Percentiles rank a stretch among this genome's conserved stretches.
These are phyloP conservation scores for Leptocoma aspasia DNA, from an alignment of 2,113 vertebrate species.

Conservation along the genomic window DNA sequence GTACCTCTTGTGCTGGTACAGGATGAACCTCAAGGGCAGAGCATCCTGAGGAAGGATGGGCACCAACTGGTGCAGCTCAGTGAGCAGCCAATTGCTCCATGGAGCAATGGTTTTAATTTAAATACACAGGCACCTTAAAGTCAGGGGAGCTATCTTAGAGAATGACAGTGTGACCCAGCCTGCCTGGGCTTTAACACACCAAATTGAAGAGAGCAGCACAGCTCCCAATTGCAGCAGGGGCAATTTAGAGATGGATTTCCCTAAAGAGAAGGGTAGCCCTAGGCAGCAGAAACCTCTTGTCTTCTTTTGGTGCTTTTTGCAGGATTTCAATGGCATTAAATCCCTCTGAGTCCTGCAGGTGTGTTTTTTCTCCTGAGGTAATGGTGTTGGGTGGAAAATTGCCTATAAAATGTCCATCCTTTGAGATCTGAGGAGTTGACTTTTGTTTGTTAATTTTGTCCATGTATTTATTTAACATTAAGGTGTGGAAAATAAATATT, in stretches of 20 bases:
- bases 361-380: not conserved
- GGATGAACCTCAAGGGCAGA: not conserved
- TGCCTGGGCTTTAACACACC: not conserved
- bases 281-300: not conserved
- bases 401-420: not conserved
- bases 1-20: not conserved
- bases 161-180: not conserved
- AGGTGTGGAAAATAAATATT: not conserved
- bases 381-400: not conserved
- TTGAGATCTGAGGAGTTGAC: not conserved
- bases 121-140: not conserved
- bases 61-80: not conserved
- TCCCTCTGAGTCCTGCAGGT: not conserved
- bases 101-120: not conserved
- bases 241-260: not conserved
- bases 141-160: not conserved
- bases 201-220: not conserved
- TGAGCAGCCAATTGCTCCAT: not conserved
- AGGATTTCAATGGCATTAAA: not conserved
- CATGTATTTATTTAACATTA: not conserved
- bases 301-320: not conserved
- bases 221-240: accelerated
- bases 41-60: not conserved
- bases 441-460: not conserved
- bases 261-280: not conserved